Evolutionary conservation across 2,113 vertebrate genomes (phyloP), one percentile per base, ranked within the genome.

Genomic region (Daubentonia madagascariensis): DNA sequence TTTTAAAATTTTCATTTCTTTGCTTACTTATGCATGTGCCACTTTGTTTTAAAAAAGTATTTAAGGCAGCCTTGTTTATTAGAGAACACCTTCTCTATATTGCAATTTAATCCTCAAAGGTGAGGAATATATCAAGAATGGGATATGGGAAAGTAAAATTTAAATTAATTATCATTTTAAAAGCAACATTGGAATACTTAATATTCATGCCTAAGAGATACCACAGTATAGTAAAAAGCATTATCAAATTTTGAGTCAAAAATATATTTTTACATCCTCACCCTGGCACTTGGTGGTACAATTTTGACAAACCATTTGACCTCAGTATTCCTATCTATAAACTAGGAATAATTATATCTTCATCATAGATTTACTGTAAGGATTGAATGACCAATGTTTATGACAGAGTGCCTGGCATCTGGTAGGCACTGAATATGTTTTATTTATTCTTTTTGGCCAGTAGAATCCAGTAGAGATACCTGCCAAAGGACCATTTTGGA

Each of bases 161-260:
- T 95, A 94, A 90, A 85, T 87, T 52, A 91, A 94, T 95, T 93
- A 20, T 97, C 52, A 91, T 73, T 96, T 95, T 35, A 91, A 95
- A 72, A 91, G 37, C 23, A 94, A 68, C 45, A 57, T 14, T 67
- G 18, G 23, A 50, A 70, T 97, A 52, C 5, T 54, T 83, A 76
- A 52, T 79, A 83, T 37, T 91, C 61, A n/a, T 90, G 35, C 30
- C 32, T 63, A 70, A 88, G 45, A 97, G 48, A 25, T 76, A 78
- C 70, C 87, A 76, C 3, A 59, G 50, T n/a, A 1, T 54, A 67
- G 57, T 75, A 25, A 87, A 94, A 96, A 67, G 80, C 87, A 70
- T 80, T 80, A 20, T 25, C 48, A 72, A 57, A 30, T 61, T 85
- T 73, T 85, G 32, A 92, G 48, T 65, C 32, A 95, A 63, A 95